These are phyloP conservation scores for human DNA, from an alignment of 2,113 vertebrate species.

Conservation along the genomic window DNA sequence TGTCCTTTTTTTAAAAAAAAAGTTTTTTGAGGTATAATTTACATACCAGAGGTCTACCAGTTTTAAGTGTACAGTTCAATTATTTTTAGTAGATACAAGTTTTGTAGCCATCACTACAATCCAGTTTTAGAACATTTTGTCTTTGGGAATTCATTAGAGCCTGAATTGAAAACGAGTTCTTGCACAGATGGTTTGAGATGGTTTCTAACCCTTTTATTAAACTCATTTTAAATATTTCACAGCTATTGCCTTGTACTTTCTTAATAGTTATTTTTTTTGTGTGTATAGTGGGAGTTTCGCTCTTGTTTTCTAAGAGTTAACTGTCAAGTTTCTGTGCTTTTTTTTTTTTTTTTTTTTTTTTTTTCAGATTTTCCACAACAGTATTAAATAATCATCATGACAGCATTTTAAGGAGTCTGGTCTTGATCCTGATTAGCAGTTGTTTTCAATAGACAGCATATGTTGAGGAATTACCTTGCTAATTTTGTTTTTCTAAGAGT, in stretches of 20 bases:
- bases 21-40: neutral
- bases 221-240: conserved; percentile 11
- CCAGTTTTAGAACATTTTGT: neutral
- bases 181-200: neutral
- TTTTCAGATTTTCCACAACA: neutral
- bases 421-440: neutral
- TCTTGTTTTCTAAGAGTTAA: neutral
- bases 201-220: neutral
- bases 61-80: neutral
- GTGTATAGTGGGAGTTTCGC: neutral
- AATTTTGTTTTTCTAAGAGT: neutral
- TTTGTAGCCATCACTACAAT: neutral
- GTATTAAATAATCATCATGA: neutral
- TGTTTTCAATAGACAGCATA: neutral
- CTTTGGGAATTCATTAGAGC: conserved; percentile 19
- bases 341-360: neutral
- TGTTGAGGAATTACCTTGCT: neutral
- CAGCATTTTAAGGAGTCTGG: neutral
- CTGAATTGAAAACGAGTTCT: neutral
- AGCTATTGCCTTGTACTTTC: neutral
- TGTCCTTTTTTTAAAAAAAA: neutral
- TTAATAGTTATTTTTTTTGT: neutral
- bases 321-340: neutral
- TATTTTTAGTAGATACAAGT: neutral
- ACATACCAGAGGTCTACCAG: neutral